phyloP scores from a whole-genome alignment of 2,797 vertebrate genomes.

The Odontamblyopus lacepedii region DNA sequence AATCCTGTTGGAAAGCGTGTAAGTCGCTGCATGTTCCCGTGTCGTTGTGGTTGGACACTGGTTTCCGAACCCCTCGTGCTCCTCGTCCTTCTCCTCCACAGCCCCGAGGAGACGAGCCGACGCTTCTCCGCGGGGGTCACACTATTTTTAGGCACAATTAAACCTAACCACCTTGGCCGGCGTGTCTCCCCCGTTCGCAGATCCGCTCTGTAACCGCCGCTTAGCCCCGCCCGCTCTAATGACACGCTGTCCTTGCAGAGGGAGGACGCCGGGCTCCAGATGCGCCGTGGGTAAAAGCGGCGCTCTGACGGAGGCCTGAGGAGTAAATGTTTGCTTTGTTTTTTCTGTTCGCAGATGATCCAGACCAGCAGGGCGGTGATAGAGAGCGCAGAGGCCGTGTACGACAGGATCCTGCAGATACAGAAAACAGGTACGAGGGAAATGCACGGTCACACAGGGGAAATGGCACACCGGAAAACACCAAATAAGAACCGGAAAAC shows the following conservation, averaged over 20 bases:
- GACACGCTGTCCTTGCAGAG: slow-evolving; percentile 41
- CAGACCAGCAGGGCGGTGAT: slow-evolving; percentile 88
- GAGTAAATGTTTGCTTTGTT: slow-evolving; percentile 5
- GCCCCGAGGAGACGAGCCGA: not conserved
- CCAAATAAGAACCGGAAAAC: too few species aligned
- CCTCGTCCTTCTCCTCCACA: not conserved
- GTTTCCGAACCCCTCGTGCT: too few species aligned
- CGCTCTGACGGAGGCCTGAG: slow-evolving; percentile 17
- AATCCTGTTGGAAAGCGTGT: too few species aligned
- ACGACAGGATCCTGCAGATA: slow-evolving; percentile 90
- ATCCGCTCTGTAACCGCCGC: slow-evolving; percentile 48
- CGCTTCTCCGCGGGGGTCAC: not conserved
- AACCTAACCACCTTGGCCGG: not conserved
- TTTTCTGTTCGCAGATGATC: slow-evolving; percentile 84
- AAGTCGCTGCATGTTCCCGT: too few species aligned
- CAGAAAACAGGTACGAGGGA: slow-evolving; percentile 87
- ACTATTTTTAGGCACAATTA: slow-evolving; percentile 4
- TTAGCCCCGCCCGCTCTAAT: slow-evolving; percentile 55
- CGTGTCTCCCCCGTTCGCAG: not conserved
- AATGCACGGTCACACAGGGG: too few species aligned
- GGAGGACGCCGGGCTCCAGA: slow-evolving; percentile 37
- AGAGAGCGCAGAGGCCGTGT: slow-evolving; percentile 87
- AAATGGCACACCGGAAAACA: too few species aligned
- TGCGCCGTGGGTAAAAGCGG: slow-evolving; percentile 21
- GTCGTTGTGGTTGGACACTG: too few species aligned